phyloP scores from a whole-genome alignment of 2,888 invertebrate genomes.

The Tethea ocularis region DNA sequence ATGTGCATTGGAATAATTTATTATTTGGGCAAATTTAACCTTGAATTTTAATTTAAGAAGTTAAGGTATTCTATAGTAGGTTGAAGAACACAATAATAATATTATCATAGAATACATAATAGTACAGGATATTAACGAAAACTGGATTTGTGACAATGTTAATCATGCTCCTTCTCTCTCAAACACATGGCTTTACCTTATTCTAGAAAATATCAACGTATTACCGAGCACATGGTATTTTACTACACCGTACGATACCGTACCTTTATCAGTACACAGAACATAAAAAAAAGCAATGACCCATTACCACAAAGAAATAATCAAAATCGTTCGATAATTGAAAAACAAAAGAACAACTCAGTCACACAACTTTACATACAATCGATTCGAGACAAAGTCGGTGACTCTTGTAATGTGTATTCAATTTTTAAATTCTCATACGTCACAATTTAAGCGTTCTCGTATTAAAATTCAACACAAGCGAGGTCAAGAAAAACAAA shows the following conservation, averaged over 20 bases:
- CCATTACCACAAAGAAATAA: background rate
- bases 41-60: background rate
- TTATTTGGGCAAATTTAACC: background rate
- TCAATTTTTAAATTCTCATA: background rate
- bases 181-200: background rate
- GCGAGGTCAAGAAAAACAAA: slow-evolving; percentile 3
- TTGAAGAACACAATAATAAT: no score
- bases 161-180: background rate
- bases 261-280: background rate
- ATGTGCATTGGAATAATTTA: slow-evolving; percentile 27
- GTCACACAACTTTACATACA: background rate
- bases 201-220: background rate
- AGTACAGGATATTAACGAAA: background rate
- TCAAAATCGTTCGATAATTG: background rate
- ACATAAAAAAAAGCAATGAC: background rate
- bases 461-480: background rate
- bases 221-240: background rate
- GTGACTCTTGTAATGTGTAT: background rate
- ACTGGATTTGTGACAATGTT: background rate
- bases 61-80: background rate
- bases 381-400: background rate
- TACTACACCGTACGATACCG: background rate
- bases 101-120: no score
- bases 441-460: background rate
- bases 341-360: background rate